phyloP scores from a whole-genome alignment of 2,797 vertebrate species.

The Pangasius larnaudii region DNA sequence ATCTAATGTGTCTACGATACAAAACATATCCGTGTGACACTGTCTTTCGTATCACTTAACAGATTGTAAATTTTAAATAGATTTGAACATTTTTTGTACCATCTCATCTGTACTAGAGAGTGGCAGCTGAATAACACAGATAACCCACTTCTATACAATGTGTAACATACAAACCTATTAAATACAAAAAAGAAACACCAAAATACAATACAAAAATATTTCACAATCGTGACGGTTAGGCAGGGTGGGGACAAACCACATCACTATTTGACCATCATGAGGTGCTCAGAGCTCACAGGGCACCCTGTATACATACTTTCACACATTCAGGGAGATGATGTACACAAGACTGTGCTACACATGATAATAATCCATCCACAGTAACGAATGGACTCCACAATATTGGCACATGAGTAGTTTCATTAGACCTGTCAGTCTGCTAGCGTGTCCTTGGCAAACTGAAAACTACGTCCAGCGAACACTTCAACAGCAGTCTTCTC shows the following conservation, averaged over 20 bases:
- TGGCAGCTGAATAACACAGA: slow-evolving; percentile 7
- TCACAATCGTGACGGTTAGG: slow-evolving; percentile 51
- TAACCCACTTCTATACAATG: slow-evolving; percentile 4
- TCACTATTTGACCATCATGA: slow-evolving; percentile 57
- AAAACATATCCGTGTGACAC: background rate
- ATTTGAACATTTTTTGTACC: background rate
- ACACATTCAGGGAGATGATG: slow-evolving; percentile 45
- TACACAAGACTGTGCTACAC: slow-evolving; percentile 35
- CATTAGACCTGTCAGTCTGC: slow-evolving; percentile 15
- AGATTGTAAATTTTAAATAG: background rate
- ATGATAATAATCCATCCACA: slow-evolving; percentile 22
- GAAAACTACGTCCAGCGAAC: slow-evolving; percentile 7
- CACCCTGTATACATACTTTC: slow-evolving; percentile 57
- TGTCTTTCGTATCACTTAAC: background rate
- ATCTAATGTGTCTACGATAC: background rate
- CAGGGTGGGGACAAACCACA: slow-evolving; percentile 34
- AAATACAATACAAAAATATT: slow-evolving; percentile 19
- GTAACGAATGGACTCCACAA: slow-evolving; percentile 25
- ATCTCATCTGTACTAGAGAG: slow-evolving; percentile 4
- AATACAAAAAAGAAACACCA: slow-evolving; percentile 59
- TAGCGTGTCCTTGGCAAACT: slow-evolving; percentile 21
- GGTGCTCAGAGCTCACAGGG: slow-evolving; percentile 57
- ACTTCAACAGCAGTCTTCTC: background rate
- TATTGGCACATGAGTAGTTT: slow-evolving; percentile 37
- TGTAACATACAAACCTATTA: slow-evolving; percentile 60